Evolutionary conservation across 2,888 invertebrate genomes (phyloP).

Genomic region (Spodoptera exigua): DNA sequence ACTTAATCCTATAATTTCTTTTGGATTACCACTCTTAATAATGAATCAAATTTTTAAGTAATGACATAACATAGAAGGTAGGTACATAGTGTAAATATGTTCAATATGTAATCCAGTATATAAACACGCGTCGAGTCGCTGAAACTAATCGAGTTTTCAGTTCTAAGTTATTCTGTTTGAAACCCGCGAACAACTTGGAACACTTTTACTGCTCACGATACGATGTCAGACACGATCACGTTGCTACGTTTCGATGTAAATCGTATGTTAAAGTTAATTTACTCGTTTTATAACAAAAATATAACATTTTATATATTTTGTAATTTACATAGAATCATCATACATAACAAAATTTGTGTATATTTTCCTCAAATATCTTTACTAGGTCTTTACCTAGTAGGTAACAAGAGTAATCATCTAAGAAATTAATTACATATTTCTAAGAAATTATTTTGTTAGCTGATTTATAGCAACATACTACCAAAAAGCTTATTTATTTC

Average conservation of each 20-base stretch:
- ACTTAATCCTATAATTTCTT: neutral
- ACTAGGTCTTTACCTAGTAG: no score
- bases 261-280: neutral
- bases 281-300: neutral
- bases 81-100: conserved; percentile 2
- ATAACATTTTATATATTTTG: no score
- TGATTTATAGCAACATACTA: no score
- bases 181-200: conserved; percentile 67
- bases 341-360: no score
- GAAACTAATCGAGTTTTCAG: conserved; percentile 83
- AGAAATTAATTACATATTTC: no score
- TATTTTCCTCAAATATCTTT: no score
- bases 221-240: conserved; percentile 6
- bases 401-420: no score
- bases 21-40: conserved; percentile 2
- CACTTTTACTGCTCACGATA: conserved; percentile 59
- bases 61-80: conserved; percentile 25
- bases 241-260: neutral
- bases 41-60: conserved; percentile 27
- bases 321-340: no score
- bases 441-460: no score
- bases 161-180: conserved; percentile 83
- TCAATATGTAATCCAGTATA: conserved; percentile 41
- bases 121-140: conserved; percentile 64
- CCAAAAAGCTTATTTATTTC: no score